Evolutionary conservation across 1,140 invertebrate genomes (phyloP), one percentile per base, ranked within the genome.

Genomic region (Rhizoglyphus robini): DNA sequence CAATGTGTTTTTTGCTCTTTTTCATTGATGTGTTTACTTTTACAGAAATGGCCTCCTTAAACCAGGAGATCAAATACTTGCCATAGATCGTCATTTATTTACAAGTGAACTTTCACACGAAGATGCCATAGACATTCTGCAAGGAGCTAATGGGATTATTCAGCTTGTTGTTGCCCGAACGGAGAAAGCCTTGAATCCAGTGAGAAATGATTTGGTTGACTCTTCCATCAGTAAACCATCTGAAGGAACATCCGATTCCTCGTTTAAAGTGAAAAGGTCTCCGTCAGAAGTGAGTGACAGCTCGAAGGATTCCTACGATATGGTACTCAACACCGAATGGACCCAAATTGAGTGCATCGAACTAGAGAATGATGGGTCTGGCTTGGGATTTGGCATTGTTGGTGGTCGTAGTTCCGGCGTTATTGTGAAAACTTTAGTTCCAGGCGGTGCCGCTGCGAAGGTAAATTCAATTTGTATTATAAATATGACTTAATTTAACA

Each of bases 331-430:
- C 72, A 89, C 89, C 69, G 91, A 96, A 78, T 96, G 90, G 88
- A 90, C 88, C 29, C 90, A 96, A 79, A 88, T 96, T 70, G 92
- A 96, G 81, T 87, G 90, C 65, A 92, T 96, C 70, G 90, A 95
- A 73, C 79, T 96, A 62, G 84, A 93, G 29, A 96, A 96, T 77
- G 91, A 96, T 83, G 91, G 91, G 31, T 89, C 88, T 70, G 92
- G 92, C 36, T 82, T 96, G 71, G 95, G 94, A 61, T 96, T 96
- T 78, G 93, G 93, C 59, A 89, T 96, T 69, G 91, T 96, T 68
- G 93, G 92, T 57, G 92, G 92, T 8, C 80, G 88, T 54, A 93
- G 88, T 74, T 95, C 92, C 25, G 93, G 92, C n/a, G 93, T 96
- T 59, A 90, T 96, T 8, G 89, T 96, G 63, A 96, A 96, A 76